phyloP scores from a whole-genome alignment of 2,113 vertebrate species.

The Callopanchax toddi region DNA sequence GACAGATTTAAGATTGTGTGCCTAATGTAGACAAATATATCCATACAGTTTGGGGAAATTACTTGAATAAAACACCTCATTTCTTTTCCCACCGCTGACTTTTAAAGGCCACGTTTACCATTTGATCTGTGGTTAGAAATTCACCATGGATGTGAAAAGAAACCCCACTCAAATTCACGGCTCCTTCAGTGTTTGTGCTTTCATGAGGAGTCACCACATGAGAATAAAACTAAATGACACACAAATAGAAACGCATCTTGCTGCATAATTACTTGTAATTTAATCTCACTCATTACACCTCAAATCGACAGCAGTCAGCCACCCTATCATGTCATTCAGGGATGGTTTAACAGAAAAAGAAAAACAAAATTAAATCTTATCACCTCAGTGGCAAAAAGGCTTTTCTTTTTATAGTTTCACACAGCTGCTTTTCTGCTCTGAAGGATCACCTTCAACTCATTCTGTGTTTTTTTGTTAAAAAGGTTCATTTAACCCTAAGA shows the following conservation, averaged over 20 bases:
- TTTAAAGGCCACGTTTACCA: too few relatives aligned
- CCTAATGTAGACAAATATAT: too few relatives aligned
- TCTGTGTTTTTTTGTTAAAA: not conserved
- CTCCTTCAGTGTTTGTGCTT: conserved; percentile 16
- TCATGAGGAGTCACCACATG: conserved; percentile 18
- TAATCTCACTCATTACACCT: conserved; percentile 12
- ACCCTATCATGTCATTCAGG: conserved; percentile 12
- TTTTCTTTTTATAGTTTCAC: conserved; percentile 5
- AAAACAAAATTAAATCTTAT: conserved; percentile 23
- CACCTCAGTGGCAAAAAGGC: not conserved
- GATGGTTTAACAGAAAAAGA: conserved; percentile 19
- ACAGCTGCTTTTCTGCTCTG: conserved; percentile 8
- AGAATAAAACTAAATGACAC: conserved; percentile 19
- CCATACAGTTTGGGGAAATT: too few relatives aligned
- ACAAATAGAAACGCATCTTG: conserved; percentile 4
- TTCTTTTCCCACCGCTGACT: too few relatives aligned
- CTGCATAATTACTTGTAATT: conserved; percentile 11
- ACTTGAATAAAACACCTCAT: too few relatives aligned
- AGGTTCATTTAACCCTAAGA: conserved; percentile 2
- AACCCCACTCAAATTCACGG: too few relatives aligned
- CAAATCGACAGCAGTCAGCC: conserved; percentile 31
- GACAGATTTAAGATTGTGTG: too few relatives aligned
- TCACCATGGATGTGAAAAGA: too few relatives aligned
- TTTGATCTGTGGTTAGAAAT: too few relatives aligned
- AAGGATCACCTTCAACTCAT: conserved; percentile 16